Base-by-base conservation (phyloP, 2,113 vertebrate species). In the Odobenus rosmarus region DNA sequence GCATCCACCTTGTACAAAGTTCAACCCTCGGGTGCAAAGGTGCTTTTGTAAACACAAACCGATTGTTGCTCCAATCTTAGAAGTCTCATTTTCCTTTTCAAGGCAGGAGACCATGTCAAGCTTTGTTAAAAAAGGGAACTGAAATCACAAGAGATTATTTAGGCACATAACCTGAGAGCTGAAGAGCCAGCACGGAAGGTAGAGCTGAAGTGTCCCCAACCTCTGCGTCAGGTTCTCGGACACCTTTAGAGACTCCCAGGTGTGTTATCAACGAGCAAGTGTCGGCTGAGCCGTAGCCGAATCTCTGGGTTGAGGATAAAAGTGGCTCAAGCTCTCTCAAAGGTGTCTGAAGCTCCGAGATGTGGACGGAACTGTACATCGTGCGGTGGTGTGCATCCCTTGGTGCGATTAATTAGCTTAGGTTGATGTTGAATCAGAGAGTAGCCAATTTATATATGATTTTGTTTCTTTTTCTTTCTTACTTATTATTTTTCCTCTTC, bases 331-430 rank as follows among this genome's bases (percentile, higher is more conserved):
- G 19, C 31, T 77, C 26, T n/a, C 67, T 24, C 26, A 0, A 23
- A 31, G 12, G 39, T 1, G 14, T 69, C 23, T 51, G 86, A n/a
- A 21, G 12, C 61, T n/a, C 77, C 67, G 36, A 46, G 69, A 12
- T 77, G 7, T 2, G 16, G 28, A 21, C 11, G 28, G 59, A 53
- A 7, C 33, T 6, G 15, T 10, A 5, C 31, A 9, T 7, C 19
- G 23, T 42, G 55, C 18, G 28, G 4, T 9, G 0, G 1, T 26
- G 8, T 23, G 67, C 15, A 4, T 12, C 4, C 59, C 7, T 21
- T 24, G 1, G 57, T 5, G 67, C 4, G 36, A 36, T 19, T 21
- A 53, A 18, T 21, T 7, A 11, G 59, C 21, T 42, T 26, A 21
- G 49, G 9, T 18, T 4, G 69, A 42, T 59, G 24, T 1, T 7